Evolutionary conservation across 2,113 vertebrate genomes (phyloP), one percentile per base, ranked within the genome.

Genomic region (Harpagus bidentatus): DNA sequence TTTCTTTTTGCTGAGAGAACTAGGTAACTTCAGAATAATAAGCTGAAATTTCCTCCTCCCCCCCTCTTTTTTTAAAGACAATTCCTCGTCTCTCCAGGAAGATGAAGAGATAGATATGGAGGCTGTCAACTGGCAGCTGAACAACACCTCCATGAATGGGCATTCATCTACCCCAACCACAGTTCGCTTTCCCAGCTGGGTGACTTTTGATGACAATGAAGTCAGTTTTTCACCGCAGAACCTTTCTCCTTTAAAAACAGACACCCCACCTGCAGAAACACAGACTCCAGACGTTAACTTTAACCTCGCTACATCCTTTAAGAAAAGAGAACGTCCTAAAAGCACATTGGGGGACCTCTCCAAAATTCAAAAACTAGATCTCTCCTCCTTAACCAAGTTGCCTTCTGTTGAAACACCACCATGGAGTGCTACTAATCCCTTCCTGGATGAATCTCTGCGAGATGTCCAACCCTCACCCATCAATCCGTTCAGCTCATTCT

Each of bases 191-290:
- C 98, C 98, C 70, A 99, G 98, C 95, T 99, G 99, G 99, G 99
- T 99, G 78, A 99, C 99, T 86, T 99, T 99, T 95, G 99, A 99
- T 70, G 99, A 99, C 91, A 98, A 99, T 91, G 98, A 98, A 86
- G 91, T 98, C 80, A 90, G 55, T 71, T 95, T 95, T 95, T 89
- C 93, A 79, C 93, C 95, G 1, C 93, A 96, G n/a, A 85, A 94
- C 89, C 89, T 97, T 36, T 97, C 98, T 92, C 97, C 97, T 58
- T 77, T 97, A 62, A 98, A 97, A 93, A 80, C 84, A 61, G 95
- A 97, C 56, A 95, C 92, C 25, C 93, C 97, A 53, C 92, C 95
- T 95, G 63, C 92, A 96, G 93, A 93, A 91, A 92, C 97, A 83
- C 95, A 94, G 73, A 58, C 45, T 55, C 95, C 97, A 88, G 98